A percentile compares a stretch with the other conserved stretches of the same genome.
Conservation (phyloP, 2,797 vertebrate genomes). For the Prionace glauca region DNA sequence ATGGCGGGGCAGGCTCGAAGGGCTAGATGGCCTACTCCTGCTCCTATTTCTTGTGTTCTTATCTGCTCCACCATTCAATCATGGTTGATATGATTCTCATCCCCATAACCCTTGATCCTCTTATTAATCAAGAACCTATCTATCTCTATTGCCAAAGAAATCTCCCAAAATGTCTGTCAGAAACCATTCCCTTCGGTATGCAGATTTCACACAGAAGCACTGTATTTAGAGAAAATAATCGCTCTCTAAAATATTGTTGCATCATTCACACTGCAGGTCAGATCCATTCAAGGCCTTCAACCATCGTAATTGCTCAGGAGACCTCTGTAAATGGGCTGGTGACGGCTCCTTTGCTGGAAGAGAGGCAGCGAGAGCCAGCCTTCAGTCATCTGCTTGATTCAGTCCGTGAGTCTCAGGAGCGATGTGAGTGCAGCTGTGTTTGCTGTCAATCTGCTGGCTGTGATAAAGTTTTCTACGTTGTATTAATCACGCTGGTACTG, state of each 20-base stretch:
- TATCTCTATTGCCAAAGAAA: neutral
- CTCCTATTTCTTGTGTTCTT: too few relatives aligned
- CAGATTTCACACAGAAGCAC: neutral
- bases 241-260: neutral
- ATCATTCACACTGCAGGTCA: slow-evolving; percentile 5
- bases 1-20: too few relatives aligned
- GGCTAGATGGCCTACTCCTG: too few relatives aligned
- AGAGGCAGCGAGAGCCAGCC: neutral
- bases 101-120: too few relatives aligned
- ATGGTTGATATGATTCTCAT: too few relatives aligned
- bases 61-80: too few relatives aligned
- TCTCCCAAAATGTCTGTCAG: neutral
- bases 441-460: neutral
- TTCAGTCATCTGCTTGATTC: neutral
- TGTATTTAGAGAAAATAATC: neutral
- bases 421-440: slow-evolving; percentile 8
- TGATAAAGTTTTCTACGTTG: slow-evolving; percentile 7
- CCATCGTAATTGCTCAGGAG: neutral
- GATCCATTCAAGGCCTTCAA: neutral
- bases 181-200: neutral
- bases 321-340: neutral
- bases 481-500: neutral
- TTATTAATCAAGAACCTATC: too few relatives aligned
- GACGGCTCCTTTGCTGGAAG: neutral
- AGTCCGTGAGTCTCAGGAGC: neutral